Base-by-base conservation (phyloP, 2,797 vertebrate genomes). In the Sebastes umbrosus region DNA sequence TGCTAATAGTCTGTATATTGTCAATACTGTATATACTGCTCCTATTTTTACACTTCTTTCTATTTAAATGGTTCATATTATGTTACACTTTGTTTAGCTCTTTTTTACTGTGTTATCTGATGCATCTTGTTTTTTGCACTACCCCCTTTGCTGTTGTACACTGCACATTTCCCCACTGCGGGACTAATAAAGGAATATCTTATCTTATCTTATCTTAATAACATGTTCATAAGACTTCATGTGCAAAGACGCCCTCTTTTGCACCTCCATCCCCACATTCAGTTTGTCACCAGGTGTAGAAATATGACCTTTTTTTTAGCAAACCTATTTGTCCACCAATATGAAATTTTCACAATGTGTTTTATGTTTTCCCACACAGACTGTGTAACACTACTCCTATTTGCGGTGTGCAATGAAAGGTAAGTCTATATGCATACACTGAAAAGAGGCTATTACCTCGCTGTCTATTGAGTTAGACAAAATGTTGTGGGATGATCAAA, bases 301-400 rank as follows among this genome's bases (percentile, higher is more conserved):
- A 88, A 91, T 75, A 57, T 62, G 84, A 93, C 83, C 64, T 71
- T 69, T 73, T 73, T 25, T 82, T 62, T 77, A 69, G 29, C 68
- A 78, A 67, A 46, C 39, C 77, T 67, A 71, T 87, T 79, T 82
- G 79, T 50, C 64, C 74, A 73, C 75, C 75, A 63, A 54, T 79
- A 73, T 75, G 36, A 77, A 22, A 79, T 64, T n/a, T n/a, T 63
- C 67, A 83, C 79, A 86, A 75, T 85, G 79, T 83, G 52, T 69
- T 83, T 80, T 65, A 78, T 90, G 66, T 81, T 77, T 52, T 82
- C 59, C 58, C 75, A 75, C 54, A 85, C 75, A 73, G 63, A 59
- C 59, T 16, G 13, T 86, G 84, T 92, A 92, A 93, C 80, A 43
- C 24, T 79, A 93, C 87, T 77, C 91, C 83, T 81, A 57, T 81